phyloP scores from a whole-genome alignment of 2,797 vertebrate species.

The Cirrhinus mrigala region DNA sequence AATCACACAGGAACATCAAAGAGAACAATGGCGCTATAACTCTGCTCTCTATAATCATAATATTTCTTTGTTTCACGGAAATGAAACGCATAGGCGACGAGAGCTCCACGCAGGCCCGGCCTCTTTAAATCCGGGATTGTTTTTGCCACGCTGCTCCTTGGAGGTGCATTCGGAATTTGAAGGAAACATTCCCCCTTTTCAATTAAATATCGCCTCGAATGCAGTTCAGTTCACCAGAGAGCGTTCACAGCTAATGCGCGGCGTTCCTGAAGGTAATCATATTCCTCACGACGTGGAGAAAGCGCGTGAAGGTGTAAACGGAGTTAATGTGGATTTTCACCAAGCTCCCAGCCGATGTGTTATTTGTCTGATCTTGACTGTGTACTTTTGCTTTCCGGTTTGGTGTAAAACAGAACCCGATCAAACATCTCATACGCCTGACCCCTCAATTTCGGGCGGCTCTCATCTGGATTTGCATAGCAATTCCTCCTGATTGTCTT shows the following conservation, averaged over 20 bases:
- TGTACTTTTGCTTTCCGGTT: constrained; percentile 16
- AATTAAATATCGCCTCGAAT: constrained; percentile 45
- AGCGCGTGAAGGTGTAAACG: constrained; percentile 19
- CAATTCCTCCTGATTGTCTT: constrained; percentile 52
- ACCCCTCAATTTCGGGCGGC: constrained; percentile 19
- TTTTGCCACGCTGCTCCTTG: constrained; percentile 26
- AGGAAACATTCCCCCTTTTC: constrained; percentile 45
- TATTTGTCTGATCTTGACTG: neutral
- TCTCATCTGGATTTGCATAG: constrained; percentile 40
- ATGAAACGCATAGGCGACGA: constrained; percentile 52
- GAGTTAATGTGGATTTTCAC: constrained; percentile 13
- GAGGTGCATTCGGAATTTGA: constrained; percentile 32
- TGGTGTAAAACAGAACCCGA: neutral
- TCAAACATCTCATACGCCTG: neutral
- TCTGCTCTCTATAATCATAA: constrained; percentile 45
- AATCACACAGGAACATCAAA: constrained; percentile 52
- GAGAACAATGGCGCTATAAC: constrained; percentile 48
- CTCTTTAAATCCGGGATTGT: constrained; percentile 42
- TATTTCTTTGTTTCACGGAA: constrained; percentile 41
- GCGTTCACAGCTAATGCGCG: constrained; percentile 34
- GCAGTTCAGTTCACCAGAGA: constrained; percentile 48
- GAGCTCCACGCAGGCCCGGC: constrained; percentile 32
- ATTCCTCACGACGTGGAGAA: constrained; percentile 16
- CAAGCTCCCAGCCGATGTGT: neutral
- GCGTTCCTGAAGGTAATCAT: constrained; percentile 51